These are phyloP conservation scores for Catocala fraxini DNA, from an alignment of 2,888 invertebrate genomes.

Conservation along the genomic window DNA sequence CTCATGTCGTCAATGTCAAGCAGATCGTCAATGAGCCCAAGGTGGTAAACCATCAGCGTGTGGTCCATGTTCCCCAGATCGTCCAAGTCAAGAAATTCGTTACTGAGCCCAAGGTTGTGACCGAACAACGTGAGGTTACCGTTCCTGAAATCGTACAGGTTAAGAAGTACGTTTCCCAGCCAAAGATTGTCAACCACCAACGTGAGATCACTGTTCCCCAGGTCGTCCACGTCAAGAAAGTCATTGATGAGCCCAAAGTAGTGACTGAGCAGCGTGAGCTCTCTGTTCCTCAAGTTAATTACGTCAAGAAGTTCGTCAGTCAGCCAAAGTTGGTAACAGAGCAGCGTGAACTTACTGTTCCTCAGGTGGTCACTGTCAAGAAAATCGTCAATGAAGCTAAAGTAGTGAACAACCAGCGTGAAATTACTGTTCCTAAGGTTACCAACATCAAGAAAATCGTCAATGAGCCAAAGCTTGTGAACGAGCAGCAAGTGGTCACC, in stretches of 20 bases:
- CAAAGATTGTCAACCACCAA: conserved; percentile 61
- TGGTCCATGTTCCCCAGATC: too few relatives aligned
- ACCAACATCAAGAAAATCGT: background rate
- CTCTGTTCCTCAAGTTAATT: conserved; percentile 56
- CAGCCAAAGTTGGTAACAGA: too few relatives aligned
- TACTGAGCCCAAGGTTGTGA: conserved; percentile 50
- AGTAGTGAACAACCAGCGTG: background rate
- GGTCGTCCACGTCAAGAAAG: conserved; percentile 48
- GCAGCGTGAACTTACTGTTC: too few relatives aligned
- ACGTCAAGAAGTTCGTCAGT: conserved; percentile 26
- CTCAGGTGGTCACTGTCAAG: conserved; percentile 63
- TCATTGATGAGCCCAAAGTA: conserved; percentile 46
- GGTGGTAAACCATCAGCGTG: too few relatives aligned
- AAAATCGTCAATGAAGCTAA: conserved; percentile 48
- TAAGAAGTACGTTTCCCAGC: too few relatives aligned
- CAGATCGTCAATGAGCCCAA: too few relatives aligned
- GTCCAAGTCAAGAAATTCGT: too few relatives aligned
- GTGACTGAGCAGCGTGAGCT: conserved; percentile 61
- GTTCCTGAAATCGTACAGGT: conserved; percentile 59
- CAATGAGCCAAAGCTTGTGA: background rate
- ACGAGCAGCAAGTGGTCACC: background rate
- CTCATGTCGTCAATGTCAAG: too few relatives aligned
- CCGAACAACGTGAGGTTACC: conserved; percentile 58
- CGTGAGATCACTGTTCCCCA: conserved; percentile 58
- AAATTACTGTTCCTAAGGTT: background rate